phyloP scores from a whole-genome alignment of 2,113 vertebrate species.

The Sylvilagus bachmani region DNA sequence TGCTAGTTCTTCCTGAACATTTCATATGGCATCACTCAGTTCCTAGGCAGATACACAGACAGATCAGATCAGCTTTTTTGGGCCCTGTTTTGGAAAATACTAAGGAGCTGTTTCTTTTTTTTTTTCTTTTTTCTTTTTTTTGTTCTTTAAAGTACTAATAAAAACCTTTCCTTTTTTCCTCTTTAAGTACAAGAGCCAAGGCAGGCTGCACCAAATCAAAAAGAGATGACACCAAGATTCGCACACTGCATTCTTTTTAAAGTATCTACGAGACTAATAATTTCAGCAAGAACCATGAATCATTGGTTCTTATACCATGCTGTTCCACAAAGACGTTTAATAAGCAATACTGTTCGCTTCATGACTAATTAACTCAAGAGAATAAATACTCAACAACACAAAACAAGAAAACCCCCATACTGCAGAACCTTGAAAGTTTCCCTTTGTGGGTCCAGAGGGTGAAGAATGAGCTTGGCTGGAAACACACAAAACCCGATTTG shows the following conservation, averaged over 20 bases:
- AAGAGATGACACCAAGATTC: conserved; percentile 62
- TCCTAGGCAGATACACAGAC: background rate
- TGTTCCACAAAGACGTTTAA: conserved; percentile 52
- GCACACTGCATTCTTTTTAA: conserved; percentile 56
- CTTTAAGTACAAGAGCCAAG: conserved; percentile 37
- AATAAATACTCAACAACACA: background rate
- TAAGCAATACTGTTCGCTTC: background rate
- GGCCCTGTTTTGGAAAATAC: conserved; percentile 57
- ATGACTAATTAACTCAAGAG: conserved; percentile 43
- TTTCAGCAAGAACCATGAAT: conserved; percentile 13
- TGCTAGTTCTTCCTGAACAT: background rate
- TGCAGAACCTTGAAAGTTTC: conserved; percentile 19
- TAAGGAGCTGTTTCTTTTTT: conserved; percentile 14
- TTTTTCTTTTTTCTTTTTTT: background rate
- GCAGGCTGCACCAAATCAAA: conserved; percentile 45
- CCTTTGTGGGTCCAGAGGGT: background rate
- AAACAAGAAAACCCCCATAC: background rate
- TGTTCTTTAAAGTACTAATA: conserved; percentile 32
- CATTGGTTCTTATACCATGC: background rate
- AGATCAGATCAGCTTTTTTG: background rate
- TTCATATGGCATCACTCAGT: background rate
- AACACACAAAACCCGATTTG: background rate
- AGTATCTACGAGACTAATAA: conserved; percentile 52
- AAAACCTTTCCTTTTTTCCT: conserved; percentile 21
- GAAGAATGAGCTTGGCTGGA: background rate